Percentiles rank a stretch among this genome's conserved stretches.
These are phyloP conservation scores for Miltochrista miniata DNA, from an alignment of 2,888 invertebrate species.

Conservation along the genomic window DNA sequence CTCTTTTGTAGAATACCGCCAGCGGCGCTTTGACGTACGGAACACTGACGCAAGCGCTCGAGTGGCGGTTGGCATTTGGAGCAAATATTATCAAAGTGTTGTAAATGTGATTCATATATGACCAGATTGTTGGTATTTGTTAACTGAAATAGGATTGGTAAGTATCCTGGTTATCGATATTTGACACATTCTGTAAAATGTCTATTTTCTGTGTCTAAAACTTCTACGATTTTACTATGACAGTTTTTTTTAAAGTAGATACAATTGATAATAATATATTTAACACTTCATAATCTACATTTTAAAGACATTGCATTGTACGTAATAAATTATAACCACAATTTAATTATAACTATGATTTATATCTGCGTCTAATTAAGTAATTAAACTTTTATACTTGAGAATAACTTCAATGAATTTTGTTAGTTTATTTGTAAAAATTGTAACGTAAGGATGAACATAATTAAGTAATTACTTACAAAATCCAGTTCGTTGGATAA, in stretches of 20 bases:
- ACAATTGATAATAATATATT: too few species aligned
- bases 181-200: too few species aligned
- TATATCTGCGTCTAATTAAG: background rate
- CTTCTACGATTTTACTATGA: too few species aligned
- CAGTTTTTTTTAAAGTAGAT: too few species aligned
- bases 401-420: background rate
- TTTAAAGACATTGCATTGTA: background rate
- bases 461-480: slow-evolving; percentile 22
- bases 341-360: background rate
- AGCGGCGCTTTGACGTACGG: slow-evolving; percentile 48
- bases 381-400: background rate
- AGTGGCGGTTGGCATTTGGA: slow-evolving; percentile 28
- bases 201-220: too few species aligned
- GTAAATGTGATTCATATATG: slow-evolving; percentile 21
- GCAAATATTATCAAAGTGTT: slow-evolving; percentile 32
- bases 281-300: too few species aligned
- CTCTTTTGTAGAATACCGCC: slow-evolving; percentile 69
- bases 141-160: background rate
- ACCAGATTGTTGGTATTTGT: slow-evolving; percentile 18
- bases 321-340: background rate
- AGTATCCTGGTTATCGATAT: too few species aligned
- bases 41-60: slow-evolving; percentile 34
- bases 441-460: background rate
- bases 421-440: background rate
- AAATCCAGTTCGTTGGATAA: slow-evolving; percentile 8